Base-by-base conservation (phyloP, 2,113 vertebrate genomes). In the Symphodus melops region DNA sequence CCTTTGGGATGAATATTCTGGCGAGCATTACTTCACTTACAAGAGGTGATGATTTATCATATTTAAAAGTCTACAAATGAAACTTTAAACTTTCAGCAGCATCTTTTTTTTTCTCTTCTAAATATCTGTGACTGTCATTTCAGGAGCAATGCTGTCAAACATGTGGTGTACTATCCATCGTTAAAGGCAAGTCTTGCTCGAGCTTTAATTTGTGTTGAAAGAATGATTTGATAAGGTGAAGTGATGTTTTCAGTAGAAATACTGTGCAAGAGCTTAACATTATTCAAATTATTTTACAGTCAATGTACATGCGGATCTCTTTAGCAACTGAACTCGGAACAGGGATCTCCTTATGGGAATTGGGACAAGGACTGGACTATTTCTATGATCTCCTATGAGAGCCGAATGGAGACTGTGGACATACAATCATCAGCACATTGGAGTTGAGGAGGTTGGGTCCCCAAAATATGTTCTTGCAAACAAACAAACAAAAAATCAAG, bases 331-430 rank as follows among this genome's bases (percentile, higher is more conserved):
- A 98, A 89, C 73, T 99, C 90, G 96, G 96, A 13, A 97, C 97
- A 39, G 98, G 98, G 72, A 84, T 99, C 85, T 96, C 98, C 84
- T 93, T 99, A 90, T 99, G 98, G 98, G 98, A 99, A 89, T 90
- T 99, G 77, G 98, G 98, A 89, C 98, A 99, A 94, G 98, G 98
- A 86, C 92, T 99, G 93, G 97, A 99, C 89, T 99, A 99, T 94
- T 99, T 99, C 92, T 99, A 97, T 68, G 98, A 99, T 84, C 94
- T 99, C 53, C 91, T 99, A 57, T 99, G 94, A 96, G 54, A 68
- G 52, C 20, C 59, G 36, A 76, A 2, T 16, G 6, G 79, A 69
- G 37, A 67, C 42, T 17, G 10, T 25, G 49, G 44, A 61, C 62
- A 21, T 72, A 58, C 37, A 60, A 82, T 49, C 72, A 62, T 57